Evolutionary conservation across 2,888 invertebrate genomes (phyloP).

Genomic region (Unio pictorum): DNA sequence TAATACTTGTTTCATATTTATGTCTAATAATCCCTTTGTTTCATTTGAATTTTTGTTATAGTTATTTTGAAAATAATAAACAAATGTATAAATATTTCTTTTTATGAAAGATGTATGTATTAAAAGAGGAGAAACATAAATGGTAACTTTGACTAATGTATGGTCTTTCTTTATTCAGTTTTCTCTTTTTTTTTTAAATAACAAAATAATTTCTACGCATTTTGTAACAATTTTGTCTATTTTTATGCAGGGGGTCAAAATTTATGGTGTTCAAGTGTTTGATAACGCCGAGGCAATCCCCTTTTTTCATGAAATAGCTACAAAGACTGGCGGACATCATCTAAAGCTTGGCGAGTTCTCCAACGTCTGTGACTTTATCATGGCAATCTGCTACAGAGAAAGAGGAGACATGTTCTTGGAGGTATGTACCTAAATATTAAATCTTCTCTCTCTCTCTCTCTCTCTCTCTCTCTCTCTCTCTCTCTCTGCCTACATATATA

Average conservation of each 20-base stretch:
- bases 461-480: conserved; percentile 20
- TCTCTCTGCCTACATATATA: conserved; percentile 3
- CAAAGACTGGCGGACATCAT: conserved; percentile 53
- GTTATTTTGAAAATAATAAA: too few species aligned
- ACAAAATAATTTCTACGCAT: neutral
- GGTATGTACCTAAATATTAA: conserved; percentile 33
- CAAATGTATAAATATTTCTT: too few species aligned
- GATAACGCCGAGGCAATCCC: conserved; percentile 31
- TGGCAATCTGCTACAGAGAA: conserved; percentile 68
- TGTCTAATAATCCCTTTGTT: too few species aligned
- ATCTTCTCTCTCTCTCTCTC: neutral
- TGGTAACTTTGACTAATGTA: neutral
- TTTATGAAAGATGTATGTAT: too few species aligned
- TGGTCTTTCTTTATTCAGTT: neutral
- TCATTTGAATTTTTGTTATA: too few species aligned
- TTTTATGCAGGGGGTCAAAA: conserved; percentile 49
- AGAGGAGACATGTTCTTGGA: conserved; percentile 52
- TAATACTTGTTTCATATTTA: too few species aligned
- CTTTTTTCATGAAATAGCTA: conserved; percentile 55
- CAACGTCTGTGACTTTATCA: conserved; percentile 61
- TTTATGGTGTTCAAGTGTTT: conserved; percentile 59
- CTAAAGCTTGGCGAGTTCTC: conserved; percentile 57
- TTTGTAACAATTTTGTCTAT: neutral
- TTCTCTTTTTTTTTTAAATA: neutral
- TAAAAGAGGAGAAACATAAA: too few species aligned